Percentiles rank a stretch among this genome's conserved stretches.
Evolutionary conservation across 2,888 invertebrate species (phyloP).

Genomic region (Teleogryllus oceanicus): DNA sequence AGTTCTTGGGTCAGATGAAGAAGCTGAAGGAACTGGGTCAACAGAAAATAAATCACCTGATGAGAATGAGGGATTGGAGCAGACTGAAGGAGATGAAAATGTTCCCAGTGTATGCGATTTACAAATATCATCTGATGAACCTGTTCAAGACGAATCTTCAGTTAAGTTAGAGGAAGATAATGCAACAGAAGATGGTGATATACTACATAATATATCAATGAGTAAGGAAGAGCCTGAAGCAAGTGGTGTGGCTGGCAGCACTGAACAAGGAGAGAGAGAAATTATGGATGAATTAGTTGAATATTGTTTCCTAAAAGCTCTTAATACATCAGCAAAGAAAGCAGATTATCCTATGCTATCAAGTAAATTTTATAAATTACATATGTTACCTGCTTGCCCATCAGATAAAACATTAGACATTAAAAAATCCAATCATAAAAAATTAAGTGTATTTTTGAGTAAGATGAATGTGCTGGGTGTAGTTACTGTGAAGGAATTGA

Average conservation of each 20-base stretch:
- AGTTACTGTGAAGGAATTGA: conserved; percentile 49
- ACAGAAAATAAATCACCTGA: conserved; percentile 31
- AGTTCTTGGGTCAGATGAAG: not conserved
- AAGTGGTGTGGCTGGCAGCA: not conserved
- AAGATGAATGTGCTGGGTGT: conserved; percentile 60
- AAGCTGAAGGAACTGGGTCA: conserved; percentile 32
- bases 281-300: conserved; percentile 71
- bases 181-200: conserved; percentile 34
- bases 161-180: conserved; percentile 34
- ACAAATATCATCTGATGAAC: not conserved
- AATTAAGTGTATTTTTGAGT: conserved; percentile 78
- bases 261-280: conserved; percentile 39
- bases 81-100: not conserved
- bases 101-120: not conserved
- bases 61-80: not conserved
- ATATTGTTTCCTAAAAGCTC: conserved; percentile 73
- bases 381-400: conserved; percentile 67
- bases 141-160: not conserved
- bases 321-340: conserved; percentile 70
- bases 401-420: conserved; percentile 69
- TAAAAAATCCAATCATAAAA: conserved; percentile 86
- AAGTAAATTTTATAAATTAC: conserved; percentile 74
- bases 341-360: conserved; percentile 72
- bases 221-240: not conserved
- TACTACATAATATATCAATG: not conserved